Conservation (phyloP, 2,888 invertebrate species). For the Phorcus lineatus region DNA sequence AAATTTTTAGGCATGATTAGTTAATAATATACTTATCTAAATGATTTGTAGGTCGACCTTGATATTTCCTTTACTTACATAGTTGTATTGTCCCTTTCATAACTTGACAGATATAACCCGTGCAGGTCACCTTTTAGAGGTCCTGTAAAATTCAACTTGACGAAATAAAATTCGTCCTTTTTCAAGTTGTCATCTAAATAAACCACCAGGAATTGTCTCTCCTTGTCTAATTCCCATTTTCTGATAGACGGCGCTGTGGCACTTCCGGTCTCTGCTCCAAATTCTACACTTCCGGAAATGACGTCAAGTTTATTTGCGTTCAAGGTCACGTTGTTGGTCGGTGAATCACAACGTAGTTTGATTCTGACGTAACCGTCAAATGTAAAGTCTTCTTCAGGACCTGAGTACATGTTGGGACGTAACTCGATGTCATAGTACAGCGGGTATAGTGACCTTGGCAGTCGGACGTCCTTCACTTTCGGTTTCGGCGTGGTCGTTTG, state of each 20-base stretch:
- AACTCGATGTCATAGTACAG: conserved; percentile 6
- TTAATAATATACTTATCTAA: no score
- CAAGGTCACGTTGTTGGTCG: conserved; percentile 54
- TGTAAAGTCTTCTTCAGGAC: neutral
- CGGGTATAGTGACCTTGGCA: neutral
- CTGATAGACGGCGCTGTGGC: conserved; percentile 32
- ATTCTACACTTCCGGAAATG: conserved; percentile 32
- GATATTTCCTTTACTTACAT: no score
- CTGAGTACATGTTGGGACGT: neutral
- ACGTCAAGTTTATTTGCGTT: conserved; percentile 59
- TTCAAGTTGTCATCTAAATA: conserved; percentile 80
- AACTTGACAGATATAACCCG: conserved; percentile 60
- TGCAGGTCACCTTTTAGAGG: conserved; percentile 78
- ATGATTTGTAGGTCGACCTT: no score
- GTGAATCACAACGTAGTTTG: conserved; percentile 31
- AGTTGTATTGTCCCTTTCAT: conserved; percentile 47
- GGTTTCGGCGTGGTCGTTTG: neutral
- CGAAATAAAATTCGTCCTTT: conserved; percentile 78
- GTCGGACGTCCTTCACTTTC: conserved; percentile 48
- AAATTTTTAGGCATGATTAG: no score
- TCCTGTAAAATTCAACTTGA: conserved; percentile 84
- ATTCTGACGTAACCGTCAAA: neutral
- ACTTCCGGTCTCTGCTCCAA: conserved; percentile 31
- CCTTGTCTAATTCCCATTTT: conserved; percentile 47
- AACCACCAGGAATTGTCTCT: conserved; percentile 77